Conservation (phyloP, 2,113 vertebrate species). For the Dipodomys ordii region DNA sequence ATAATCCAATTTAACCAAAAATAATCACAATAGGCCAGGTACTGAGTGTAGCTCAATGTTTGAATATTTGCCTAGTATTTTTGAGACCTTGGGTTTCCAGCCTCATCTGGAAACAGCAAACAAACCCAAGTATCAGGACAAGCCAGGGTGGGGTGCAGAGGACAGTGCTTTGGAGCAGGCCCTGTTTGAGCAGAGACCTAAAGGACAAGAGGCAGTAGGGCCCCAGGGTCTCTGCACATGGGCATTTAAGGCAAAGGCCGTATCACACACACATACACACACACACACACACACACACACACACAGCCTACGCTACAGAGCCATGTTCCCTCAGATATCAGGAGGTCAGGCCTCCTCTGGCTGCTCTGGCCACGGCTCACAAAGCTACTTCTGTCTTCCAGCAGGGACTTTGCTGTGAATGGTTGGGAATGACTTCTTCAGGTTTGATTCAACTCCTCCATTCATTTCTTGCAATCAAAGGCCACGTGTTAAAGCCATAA, state of each 20-base stretch:
- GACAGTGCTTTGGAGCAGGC: background rate
- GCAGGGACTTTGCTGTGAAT: background rate
- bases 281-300: no score
- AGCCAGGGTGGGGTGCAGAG: background rate
- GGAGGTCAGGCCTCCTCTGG: background rate
- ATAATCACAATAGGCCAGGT: background rate
- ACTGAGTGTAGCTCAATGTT: background rate
- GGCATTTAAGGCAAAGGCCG: background rate
- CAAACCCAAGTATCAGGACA: background rate
- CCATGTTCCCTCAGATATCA: background rate
- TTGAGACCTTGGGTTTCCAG: no score
- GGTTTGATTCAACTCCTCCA: background rate
- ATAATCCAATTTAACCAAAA: background rate
- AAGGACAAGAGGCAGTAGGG: no score
- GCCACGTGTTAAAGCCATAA: background rate
- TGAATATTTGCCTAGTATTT: no score
- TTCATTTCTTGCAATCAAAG: slow-evolving; percentile 28
- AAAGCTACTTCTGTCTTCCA: background rate
- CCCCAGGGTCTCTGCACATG: background rate
- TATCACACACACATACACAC: no score
- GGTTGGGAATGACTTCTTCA: background rate
- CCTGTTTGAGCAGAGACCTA: background rate
- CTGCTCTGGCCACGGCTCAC: background rate
- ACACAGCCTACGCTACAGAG: background rate
- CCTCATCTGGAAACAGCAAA: no score